These are phyloP conservation scores for Erinaceus europaeus DNA, from an alignment of 2,113 vertebrate species.

Conservation along the genomic window DNA sequence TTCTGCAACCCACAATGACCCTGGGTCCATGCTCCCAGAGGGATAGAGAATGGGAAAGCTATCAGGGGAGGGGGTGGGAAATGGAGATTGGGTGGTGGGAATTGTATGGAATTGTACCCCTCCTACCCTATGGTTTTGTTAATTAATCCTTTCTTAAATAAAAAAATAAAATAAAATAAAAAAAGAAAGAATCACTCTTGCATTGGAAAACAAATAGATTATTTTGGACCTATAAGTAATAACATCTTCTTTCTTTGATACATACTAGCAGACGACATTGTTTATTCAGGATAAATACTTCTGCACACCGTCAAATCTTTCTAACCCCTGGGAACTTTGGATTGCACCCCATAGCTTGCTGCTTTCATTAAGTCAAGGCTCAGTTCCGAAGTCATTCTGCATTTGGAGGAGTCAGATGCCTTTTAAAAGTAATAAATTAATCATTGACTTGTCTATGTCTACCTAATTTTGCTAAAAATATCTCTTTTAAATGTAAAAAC, in stretches of 20 bases:
- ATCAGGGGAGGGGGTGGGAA: no score
- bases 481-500: not conserved
- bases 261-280: not conserved
- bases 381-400: not conserved
- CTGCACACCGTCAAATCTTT: not conserved
- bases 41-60: no score
- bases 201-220: constrained; percentile 38
- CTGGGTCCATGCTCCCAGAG: no score
- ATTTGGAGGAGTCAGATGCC: not conserved
- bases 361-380: not conserved
- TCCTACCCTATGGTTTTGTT: no score
- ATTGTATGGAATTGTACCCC: no score
- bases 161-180: no score
- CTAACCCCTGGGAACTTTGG: not conserved
- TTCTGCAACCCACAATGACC: no score
- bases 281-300: not conserved
- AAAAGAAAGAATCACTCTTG: not conserved
- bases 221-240: not conserved
- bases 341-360: not conserved
- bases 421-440: not conserved
- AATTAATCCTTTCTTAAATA: no score
- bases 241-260: not conserved
- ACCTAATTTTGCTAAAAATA: not conserved
- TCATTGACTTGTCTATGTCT: not conserved
- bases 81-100: no score